Base-by-base conservation (phyloP, 2,113 vertebrate genomes). In the Rana temporaria region DNA sequence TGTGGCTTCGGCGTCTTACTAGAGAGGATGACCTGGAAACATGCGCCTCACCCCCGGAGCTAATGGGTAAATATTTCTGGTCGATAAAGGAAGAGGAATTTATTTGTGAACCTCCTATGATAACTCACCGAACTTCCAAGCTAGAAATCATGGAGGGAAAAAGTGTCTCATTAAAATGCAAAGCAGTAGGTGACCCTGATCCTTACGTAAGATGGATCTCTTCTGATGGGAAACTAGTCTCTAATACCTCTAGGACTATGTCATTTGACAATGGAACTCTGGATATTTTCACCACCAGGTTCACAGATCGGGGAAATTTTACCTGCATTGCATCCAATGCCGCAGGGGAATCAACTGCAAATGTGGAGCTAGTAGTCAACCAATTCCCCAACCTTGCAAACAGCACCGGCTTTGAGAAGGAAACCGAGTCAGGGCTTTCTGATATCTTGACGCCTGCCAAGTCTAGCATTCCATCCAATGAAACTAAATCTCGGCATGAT, bases 301-400 rank as follows among this genome's bases (percentile, higher is more conserved):
- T 84, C 0, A 89, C 90, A 0, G 97, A 99, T 0, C 93, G 93
- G 0, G 98, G 98, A 0, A 91, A 87, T 0, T 99, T 97, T 32
- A 98, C 96, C 0, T 99, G 97, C 87, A 98, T 99, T 0, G 98
- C 98, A 0, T 98, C 98, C 0, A 99, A 99, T 0, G 96, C 98
- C 0, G 97, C 97, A 0, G 97, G 97, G 0, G 98, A 99, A 72
- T 96, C 96, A 0, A 97, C 96, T 0, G 97, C 96, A 0, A 91
- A 93, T 0, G 95, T 98, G 1, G 95, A 98, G 71, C 86, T 99
- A 9, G 85, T 93, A 0, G 91, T 99, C 19, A 91, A 85, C 0
- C 92, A 95, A 0, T 93, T 93, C 2, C 95, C 92, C 0, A 94
- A 94, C 87, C 67, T 97, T 24, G 95, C 94, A 18, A 99, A 99